These are phyloP conservation scores for Pocillopora damicornis DNA, from an alignment of 64 coral and sea anemone species.

Conservation along the genomic window DNA sequence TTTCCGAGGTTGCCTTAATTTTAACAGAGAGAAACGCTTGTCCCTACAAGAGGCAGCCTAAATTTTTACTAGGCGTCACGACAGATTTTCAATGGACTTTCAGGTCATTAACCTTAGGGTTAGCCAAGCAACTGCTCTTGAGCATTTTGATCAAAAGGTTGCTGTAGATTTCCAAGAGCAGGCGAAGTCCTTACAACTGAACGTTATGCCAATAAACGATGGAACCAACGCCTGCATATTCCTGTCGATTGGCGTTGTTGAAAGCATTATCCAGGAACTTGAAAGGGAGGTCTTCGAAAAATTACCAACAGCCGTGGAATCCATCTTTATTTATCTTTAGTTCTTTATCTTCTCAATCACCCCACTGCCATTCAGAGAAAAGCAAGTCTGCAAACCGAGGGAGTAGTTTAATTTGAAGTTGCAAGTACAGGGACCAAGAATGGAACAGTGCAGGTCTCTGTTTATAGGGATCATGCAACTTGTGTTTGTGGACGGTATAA, in stretches of 20 bases:
- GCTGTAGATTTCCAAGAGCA: not conserved
- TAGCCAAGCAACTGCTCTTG: constrained; percentile 2
- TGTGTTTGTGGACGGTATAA: constrained; percentile 18
- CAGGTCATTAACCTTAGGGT: not conserved
- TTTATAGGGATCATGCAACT: not conserved
- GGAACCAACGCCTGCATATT: constrained; percentile 52
- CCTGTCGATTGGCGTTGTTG: constrained; percentile 17
- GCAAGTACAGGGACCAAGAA: not conserved
- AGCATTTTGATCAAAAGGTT: not conserved
- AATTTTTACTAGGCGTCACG: not conserved
- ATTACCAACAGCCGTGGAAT: not conserved
- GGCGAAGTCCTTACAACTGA: too few relatives aligned
- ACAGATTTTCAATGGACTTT: not conserved
- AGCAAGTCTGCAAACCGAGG: too few relatives aligned
- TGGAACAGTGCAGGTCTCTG: not conserved
- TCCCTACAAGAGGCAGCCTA: not conserved
- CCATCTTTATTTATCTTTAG: not conserved
- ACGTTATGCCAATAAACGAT: not conserved
- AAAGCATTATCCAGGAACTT: not conserved
- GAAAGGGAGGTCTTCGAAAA: not conserved
- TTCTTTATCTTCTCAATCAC: too few relatives aligned
- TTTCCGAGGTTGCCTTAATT: not conserved
- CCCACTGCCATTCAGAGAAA: too few relatives aligned
- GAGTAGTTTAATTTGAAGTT: too few relatives aligned
- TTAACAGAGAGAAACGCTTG: not conserved